phyloP scores from a whole-genome alignment of 2,113 vertebrate genomes.

The Saccopteryx bilineata region DNA sequence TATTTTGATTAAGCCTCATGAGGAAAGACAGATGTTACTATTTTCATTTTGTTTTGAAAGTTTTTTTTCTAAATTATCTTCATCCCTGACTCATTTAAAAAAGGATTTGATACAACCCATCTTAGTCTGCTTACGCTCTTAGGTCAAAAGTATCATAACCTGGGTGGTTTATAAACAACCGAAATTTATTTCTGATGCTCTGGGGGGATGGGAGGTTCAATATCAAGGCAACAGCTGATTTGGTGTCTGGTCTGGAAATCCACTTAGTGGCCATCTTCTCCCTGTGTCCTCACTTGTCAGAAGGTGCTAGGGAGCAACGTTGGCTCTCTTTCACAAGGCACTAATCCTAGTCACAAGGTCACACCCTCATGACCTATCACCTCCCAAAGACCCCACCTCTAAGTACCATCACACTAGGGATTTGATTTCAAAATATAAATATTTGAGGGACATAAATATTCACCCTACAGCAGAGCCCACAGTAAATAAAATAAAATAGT shows the following conservation, averaged over 20 bases:
- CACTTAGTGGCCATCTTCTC: not conserved
- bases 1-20: not conserved
- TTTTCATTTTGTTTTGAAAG: conserved; percentile 4
- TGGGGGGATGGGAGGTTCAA: not conserved
- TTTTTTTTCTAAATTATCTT: conserved; percentile 24
- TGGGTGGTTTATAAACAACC: not conserved
- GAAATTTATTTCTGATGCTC: not conserved
- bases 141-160: not conserved
- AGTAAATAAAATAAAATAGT: not conserved
- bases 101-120: not conserved
- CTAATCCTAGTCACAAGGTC: not conserved
- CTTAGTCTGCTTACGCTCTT: not conserved
- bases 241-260: not conserved
- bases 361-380: not conserved
- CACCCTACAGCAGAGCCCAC: not conserved
- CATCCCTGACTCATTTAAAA: conserved; percentile 7
- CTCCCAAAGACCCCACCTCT: not conserved
- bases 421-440: not conserved
- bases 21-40: not conserved
- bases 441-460: not conserved
- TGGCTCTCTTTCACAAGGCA: not conserved
- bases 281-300: not conserved
- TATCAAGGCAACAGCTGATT: not conserved
- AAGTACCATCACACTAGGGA: not conserved
- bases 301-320: not conserved